These are phyloP conservation scores for Bombus picipes DNA, from an alignment of 1,140 invertebrate genomes.

Conservation along the genomic window DNA sequence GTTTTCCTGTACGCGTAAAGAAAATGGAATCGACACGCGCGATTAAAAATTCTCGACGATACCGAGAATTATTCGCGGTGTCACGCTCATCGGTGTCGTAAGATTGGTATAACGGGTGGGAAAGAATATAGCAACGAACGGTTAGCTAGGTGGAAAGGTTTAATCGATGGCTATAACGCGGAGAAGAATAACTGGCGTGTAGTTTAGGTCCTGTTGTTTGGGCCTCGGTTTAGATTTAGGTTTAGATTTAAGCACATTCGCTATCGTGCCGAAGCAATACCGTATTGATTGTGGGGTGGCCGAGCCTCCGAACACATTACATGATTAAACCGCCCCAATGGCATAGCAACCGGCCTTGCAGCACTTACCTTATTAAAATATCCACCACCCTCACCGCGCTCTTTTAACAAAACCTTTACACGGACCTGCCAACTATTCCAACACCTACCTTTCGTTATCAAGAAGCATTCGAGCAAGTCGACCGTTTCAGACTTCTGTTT, in stretches of 20 bases:
- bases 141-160: not conserved
- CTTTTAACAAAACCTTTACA: conserved; percentile 69
- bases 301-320: conserved; percentile 82
- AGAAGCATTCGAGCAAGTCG: conserved; percentile 41
- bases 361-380: conserved; percentile 84
- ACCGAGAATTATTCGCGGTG: too few species aligned
- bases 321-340: conserved; percentile 81
- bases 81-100: too few species aligned
- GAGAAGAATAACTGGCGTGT: not conserved
- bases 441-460: conserved; percentile 51
- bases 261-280: conserved; percentile 80
- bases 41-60: too few species aligned
- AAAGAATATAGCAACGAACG: not conserved
- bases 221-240: conserved; percentile 60
- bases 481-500: not conserved
- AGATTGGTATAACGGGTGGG: not conserved
- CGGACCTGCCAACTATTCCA: conserved; percentile 57
- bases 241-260: conserved; percentile 77
- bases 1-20: too few species aligned
- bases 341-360: conserved; percentile 77
- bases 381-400: conserved; percentile 73
- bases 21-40: too few species aligned
- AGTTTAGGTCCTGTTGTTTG: conserved; percentile 34
- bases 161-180: not conserved
- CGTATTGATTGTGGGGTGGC: conserved; percentile 80